Conservation (phyloP, 2,797 vertebrate species). For the Macroramphosus scolopax region DNA sequence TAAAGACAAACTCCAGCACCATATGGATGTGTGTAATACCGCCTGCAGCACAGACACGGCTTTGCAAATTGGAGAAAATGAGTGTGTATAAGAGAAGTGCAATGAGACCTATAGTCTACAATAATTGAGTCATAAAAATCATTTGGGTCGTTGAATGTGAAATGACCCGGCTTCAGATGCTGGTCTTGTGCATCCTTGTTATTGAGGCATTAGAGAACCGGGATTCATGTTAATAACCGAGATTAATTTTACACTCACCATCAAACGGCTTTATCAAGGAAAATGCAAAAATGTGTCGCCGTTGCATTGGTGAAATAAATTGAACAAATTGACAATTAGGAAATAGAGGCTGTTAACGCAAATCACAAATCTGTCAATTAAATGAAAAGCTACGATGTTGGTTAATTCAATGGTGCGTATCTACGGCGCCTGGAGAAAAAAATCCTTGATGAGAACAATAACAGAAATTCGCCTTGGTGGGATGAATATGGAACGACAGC, state of each 20-base stretch:
- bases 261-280: slow-evolving; percentile 10
- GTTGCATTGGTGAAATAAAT: slow-evolving; percentile 8
- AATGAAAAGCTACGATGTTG: no score
- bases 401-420: no score
- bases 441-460: not conserved
- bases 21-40: slow-evolving; percentile 29
- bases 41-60: slow-evolving; percentile 39
- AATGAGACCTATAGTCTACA: slow-evolving; percentile 22
- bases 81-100: slow-evolving; percentile 12
- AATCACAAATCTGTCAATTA: slow-evolving; percentile 13
- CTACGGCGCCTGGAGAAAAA: no score
- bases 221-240: slow-evolving; percentile 14
- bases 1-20: slow-evolving; percentile 41
- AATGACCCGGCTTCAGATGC: slow-evolving; percentile 17
- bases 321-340: slow-evolving; percentile 4
- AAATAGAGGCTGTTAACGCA: slow-evolving; percentile 12
- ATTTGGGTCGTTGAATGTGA: slow-evolving; percentile 7
- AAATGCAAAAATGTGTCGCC: slow-evolving; percentile 17
- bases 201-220: slow-evolving; percentile 6
- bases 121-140: slow-evolving; percentile 2
- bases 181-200: slow-evolving; percentile 11
- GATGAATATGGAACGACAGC: not conserved
- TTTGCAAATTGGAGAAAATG: slow-evolving; percentile 42
- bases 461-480: not conserved
- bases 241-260: slow-evolving; percentile 23